Evolutionary conservation across 2,113 vertebrate genomes (phyloP), one percentile per base, ranked within the genome.

Genomic region (Heloderma charlesbogerti): DNA sequence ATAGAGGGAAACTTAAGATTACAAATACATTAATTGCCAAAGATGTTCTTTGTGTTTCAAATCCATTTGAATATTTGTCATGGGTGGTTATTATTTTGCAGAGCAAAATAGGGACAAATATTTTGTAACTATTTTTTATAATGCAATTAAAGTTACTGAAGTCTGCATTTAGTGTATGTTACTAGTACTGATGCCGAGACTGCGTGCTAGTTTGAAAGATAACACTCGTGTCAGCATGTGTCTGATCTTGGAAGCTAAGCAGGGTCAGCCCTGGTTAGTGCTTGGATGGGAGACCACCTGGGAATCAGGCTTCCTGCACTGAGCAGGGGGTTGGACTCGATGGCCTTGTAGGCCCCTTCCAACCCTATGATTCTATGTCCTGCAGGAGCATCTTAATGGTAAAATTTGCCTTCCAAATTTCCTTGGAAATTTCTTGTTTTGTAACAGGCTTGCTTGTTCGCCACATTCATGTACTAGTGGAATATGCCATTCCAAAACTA

Each of bases 1-100:
- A 91, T 51, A 80, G 78, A 92, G 54, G 81, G 37, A 80, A 54
- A 88, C 92, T 37, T 89, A 51, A 93, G 91, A 90, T 48, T 91
- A 90, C 84, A 94, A 51, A 92, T 92, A 93, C 95, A 94, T 96
- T 77, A 95, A 83, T 95, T 93, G 95, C 85, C 93, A 86, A 96
- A 92, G 71, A 91, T 69, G 84, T 54, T 31, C 54, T 69, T n/a
- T n/a, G 16, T 80, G 18, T 77, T 90, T 34, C 29, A 90, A 77
- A 83, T 48, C 54, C 18, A 78, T 85, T 86, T 90, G 75, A 80
- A 80, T 80, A 71, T 69, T 7, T 82, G 63, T 10, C 31, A 79
- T 90, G n/a, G 54, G 48, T 77, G 48, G 43, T 18, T n/a, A 25
- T 69, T 88, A 40, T 66, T 80, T 80, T 71, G 84, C 77, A 86